Evolutionary conservation across 2,888 invertebrate species (phyloP).

Genomic region (Steromphala cineraria): DNA sequence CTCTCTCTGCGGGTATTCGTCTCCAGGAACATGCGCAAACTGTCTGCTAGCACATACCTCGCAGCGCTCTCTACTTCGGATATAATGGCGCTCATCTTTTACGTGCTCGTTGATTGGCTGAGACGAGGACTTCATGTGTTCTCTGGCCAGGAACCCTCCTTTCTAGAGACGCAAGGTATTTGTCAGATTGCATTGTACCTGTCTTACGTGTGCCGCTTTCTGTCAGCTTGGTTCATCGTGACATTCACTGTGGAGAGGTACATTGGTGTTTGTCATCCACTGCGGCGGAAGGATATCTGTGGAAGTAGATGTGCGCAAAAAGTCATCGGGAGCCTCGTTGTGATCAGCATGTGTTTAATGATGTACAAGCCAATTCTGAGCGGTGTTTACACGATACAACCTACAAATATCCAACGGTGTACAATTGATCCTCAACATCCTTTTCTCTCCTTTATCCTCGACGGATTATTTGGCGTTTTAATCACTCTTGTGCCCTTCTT

Average conservation of each 20-base stretch:
- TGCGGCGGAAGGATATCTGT: constrained; percentile 61
- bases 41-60: constrained; percentile 86
- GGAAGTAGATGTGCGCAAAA: constrained; percentile 32
- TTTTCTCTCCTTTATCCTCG: constrained; percentile 57
- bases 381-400: constrained; percentile 42
- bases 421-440: constrained; percentile 43
- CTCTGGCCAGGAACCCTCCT: constrained; percentile 35
- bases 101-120: constrained; percentile 71
- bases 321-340: constrained; percentile 52
- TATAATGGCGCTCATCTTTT: constrained; percentile 82
- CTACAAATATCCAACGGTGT: constrained; percentile 40
- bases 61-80: constrained; percentile 87
- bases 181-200: constrained; percentile 83
- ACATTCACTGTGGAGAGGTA: constrained; percentile 70
- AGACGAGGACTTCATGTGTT: constrained; percentile 55
- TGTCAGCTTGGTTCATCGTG: constrained; percentile 72
- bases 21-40: constrained; percentile 81
- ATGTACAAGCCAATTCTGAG: constrained; percentile 68
- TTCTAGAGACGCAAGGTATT: constrained; percentile 61
- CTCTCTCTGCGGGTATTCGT: constrained; percentile 86
- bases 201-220: constrained; percentile 75
- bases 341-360: constrained; percentile 50
- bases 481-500: constrained; percentile 64
- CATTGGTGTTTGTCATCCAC: constrained; percentile 71
- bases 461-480: constrained; percentile 57